These are phyloP conservation scores for Anorthoa munda DNA, from an alignment of 2,888 invertebrate genomes.

Conservation along the genomic window DNA sequence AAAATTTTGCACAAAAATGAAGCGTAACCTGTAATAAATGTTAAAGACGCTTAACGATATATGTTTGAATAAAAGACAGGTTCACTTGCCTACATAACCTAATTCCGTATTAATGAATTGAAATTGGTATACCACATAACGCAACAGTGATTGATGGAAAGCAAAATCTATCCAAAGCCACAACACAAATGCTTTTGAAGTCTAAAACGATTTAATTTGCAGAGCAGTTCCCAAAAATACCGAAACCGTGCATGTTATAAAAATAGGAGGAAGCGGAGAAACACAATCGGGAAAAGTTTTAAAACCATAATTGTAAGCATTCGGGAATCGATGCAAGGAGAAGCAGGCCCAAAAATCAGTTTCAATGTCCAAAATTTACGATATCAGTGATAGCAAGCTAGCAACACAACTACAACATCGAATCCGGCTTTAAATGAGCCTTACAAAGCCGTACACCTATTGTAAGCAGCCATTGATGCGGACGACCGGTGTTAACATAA, in stretches of 20 bases:
- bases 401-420: not conserved
- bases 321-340: no score
- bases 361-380: not conserved
- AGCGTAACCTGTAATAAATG: slow-evolving; percentile 53
- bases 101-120: slow-evolving; percentile 15
- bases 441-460: slow-evolving; percentile 48
- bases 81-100: slow-evolving; percentile 19
- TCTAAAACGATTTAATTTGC: not conserved
- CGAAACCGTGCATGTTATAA: no score
- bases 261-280: no score
- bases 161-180: not conserved
- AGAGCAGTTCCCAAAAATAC: not conserved
- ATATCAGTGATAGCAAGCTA: not conserved
- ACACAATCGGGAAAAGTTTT: no score
- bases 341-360: no score
- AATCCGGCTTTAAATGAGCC: not conserved
- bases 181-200: not conserved
- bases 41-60: slow-evolving; percentile 37
- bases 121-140: not conserved
- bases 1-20: slow-evolving; percentile 69
- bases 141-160: slow-evolving; percentile 4
- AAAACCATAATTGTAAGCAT: no score
- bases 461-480: slow-evolving; percentile 61
- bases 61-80: slow-evolving; percentile 10
- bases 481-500: slow-evolving; percentile 62